phyloP scores from a whole-genome alignment of 2,797 vertebrate genomes.

The Capromys pilorides region DNA sequence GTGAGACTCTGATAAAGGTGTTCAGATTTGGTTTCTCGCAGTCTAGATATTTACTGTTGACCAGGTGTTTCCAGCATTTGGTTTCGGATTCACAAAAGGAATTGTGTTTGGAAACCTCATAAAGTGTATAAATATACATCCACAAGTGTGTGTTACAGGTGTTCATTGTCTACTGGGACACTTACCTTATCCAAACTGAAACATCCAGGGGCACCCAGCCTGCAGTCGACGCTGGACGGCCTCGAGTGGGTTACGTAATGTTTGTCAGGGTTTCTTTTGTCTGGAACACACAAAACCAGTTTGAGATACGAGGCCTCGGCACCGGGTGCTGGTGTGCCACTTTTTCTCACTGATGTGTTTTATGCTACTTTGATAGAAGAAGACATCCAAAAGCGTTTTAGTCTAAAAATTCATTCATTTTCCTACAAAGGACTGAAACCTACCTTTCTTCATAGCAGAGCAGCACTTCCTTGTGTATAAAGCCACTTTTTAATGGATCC shows the following conservation, averaged over 20 bases:
- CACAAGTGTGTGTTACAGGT: slow-evolving; percentile 71
- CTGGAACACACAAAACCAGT: background rate
- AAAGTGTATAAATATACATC: slow-evolving; percentile 76
- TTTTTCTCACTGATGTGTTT: slow-evolving; percentile 14
- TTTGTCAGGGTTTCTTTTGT: background rate
- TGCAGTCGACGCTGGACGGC: background rate
- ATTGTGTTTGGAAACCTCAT: slow-evolving; percentile 82
- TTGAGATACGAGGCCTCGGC: background rate
- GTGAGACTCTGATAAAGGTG: slow-evolving; percentile 84
- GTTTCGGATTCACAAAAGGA: slow-evolving; percentile 83
- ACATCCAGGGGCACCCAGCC: background rate
- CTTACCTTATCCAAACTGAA: background rate
- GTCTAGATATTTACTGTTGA: slow-evolving; percentile 81
- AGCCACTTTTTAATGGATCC: background rate
- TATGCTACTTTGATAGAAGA: background rate
- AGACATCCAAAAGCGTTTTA: background rate
- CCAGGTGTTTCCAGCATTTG: slow-evolving; percentile 81
- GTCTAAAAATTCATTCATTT: background rate
- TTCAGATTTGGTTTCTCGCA: slow-evolving; percentile 85
- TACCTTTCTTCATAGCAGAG: background rate
- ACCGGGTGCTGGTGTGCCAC: background rate
- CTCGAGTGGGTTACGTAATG: too few species aligned
- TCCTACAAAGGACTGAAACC: background rate
- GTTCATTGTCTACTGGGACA: slow-evolving; percentile 47
- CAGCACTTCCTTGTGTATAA: background rate